Conservation (phyloP, 2,888 invertebrate genomes). For the Zaprionus obscuricornis region DNA sequence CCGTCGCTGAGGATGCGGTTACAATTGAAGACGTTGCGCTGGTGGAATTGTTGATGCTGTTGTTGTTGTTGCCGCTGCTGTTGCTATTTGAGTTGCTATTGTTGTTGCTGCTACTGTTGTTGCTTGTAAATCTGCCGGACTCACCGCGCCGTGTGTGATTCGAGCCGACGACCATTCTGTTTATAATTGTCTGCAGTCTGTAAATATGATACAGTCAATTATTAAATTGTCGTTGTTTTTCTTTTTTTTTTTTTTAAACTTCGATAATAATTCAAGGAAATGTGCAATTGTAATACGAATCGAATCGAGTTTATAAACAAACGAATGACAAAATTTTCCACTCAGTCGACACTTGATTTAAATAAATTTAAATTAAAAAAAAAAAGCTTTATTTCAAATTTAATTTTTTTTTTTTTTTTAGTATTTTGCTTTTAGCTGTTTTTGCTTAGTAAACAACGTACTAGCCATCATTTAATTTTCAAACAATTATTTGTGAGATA, state of each 20-base stretch:
- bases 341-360: not conserved
- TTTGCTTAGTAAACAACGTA: slow-evolving; percentile 8
- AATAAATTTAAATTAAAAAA: not conserved
- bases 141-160: slow-evolving; percentile 82
- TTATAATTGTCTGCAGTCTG: slow-evolving; percentile 63
- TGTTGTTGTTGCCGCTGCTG: slow-evolving; percentile 32
- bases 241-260: no score
- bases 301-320: no score
- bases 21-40: slow-evolving; percentile 70
- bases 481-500: slow-evolving; percentile 24
- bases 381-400: no score
- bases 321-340: no score
- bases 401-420: not conserved
- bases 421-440: slow-evolving; percentile 8
- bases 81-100: slow-evolving; percentile 31
- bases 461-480: slow-evolving; percentile 3
- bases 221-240: not conserved
- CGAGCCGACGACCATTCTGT: slow-evolving; percentile 83
- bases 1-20: slow-evolving; percentile 50
- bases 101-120: slow-evolving; percentile 33
- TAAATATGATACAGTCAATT: slow-evolving; percentile 1
- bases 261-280: not conserved
- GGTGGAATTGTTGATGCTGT: slow-evolving; percentile 57
- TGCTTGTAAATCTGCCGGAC: slow-evolving; percentile 77
- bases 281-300: no score